Percentiles rank a stretch among this genome's conserved stretches.
phyloP scores from a whole-genome alignment of 2,888 invertebrate species.

The Melipona beecheii region DNA sequence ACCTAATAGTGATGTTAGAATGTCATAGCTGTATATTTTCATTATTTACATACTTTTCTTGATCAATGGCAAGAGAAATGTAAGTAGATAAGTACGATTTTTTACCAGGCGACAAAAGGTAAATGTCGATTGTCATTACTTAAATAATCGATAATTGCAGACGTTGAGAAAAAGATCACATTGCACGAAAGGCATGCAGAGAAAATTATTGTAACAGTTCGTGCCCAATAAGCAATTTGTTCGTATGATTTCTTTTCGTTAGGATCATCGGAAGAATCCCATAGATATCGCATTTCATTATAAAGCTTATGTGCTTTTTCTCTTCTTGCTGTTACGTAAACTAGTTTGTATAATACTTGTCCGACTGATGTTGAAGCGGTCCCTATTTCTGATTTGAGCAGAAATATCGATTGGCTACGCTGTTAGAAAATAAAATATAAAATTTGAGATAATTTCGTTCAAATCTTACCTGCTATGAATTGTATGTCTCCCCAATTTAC shows the following conservation, averaged over 20 bases:
- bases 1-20: neutral
- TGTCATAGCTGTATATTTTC: too few species aligned
- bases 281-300: slow-evolving; percentile 42
- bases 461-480: slow-evolving; percentile 56
- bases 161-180: slow-evolving; percentile 37
- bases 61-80: neutral
- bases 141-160: slow-evolving; percentile 34
- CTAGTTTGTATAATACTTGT: slow-evolving; percentile 60
- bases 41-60: neutral
- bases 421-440: neutral
- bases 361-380: slow-evolving; percentile 50
- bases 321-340: slow-evolving; percentile 53
- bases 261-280: slow-evolving; percentile 45
- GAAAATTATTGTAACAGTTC: slow-evolving; percentile 45
- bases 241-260: slow-evolving; percentile 44
- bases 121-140: slow-evolving; percentile 33
- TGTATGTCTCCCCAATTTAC: slow-evolving; percentile 57
- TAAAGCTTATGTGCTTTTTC: slow-evolving; percentile 43
- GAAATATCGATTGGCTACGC: neutral
- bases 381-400: slow-evolving; percentile 47
- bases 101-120: slow-evolving; percentile 64
- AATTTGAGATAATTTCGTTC: neutral
- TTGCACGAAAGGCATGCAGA: slow-evolving; percentile 38
- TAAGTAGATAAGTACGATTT: neutral
- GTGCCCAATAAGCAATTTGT: slow-evolving; percentile 51